phyloP scores from a whole-genome alignment of 2,888 invertebrate genomes.

The Lamellibrachia satsuma region DNA sequence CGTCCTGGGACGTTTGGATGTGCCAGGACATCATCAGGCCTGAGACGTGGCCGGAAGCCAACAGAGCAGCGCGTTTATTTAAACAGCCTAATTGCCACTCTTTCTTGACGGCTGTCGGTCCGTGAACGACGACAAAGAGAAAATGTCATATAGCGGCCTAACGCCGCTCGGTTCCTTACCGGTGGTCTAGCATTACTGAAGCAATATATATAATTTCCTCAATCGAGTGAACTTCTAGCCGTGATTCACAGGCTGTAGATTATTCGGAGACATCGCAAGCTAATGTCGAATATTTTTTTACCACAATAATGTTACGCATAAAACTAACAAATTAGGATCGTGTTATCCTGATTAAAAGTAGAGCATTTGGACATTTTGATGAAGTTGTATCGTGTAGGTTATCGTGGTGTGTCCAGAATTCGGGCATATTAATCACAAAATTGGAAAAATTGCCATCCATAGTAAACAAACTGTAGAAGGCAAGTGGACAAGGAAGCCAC shows the following conservation, averaged over 20 bases:
- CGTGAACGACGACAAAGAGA: neutral
- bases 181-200: neutral
- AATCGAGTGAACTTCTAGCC: neutral
- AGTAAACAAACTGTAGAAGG: no score
- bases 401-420: neutral
- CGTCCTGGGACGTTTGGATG: neutral
- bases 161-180: neutral
- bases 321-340: neutral
- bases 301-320: neutral
- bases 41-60: neutral
- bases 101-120: neutral
- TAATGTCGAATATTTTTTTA: neutral
- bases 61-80: neutral
- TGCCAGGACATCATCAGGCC: neutral
- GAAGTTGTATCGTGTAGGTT: neutral
- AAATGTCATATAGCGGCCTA: neutral
- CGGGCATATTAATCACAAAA: no score
- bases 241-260: neutral
- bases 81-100: neutral
- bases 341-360: neutral
- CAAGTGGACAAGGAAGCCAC: no score
- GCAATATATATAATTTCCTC: neutral
- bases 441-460: no score
- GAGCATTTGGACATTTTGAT: neutral
- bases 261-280: neutral